Base-by-base conservation (phyloP, 2,888 invertebrate species). In the Amaurobius ferox region DNA sequence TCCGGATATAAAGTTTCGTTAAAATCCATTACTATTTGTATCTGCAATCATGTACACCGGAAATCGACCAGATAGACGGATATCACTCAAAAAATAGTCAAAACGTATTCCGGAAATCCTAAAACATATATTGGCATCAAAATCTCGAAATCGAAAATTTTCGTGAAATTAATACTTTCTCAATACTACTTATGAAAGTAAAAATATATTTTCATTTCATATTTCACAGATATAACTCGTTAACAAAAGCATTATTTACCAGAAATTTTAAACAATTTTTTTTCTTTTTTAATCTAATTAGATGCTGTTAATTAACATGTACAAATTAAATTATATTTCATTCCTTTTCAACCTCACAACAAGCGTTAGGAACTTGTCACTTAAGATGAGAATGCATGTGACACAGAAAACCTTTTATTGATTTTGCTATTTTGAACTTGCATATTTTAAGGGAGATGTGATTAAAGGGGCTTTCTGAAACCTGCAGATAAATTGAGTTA, bases 321-420 rank as follows among this genome's bases (percentile, higher is more conserved):
- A 72, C 77, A 85, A 85, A 85, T 85, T 85, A 85, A 85, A 85
- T 85, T 77, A 85, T 85, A 72, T 70, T 66, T 66, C 71, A 77
- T 71, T 77, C 77, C 67, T 48, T 78, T 55, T 5, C 55, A 23
- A 11, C 55, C 55, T 3, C 23, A 19, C 23, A 55, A 55, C 55
- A 55, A 55, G 55, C 23, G 55, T 23, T 55, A 55, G 55, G 44
- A 72, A 70, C 66, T 73, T 74, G 81, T 81, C 80, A 81, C 68
- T 74, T 74, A 30, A 23, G 44, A 67, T 28, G 26, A 30, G 67
- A 66, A 73, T 55, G 73, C 67, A 80, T 62, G 74, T 81, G 80
- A 81, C 80, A 81, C 74, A 68, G 74, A 81, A 81, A 68, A 81
- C 74, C 68, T 35, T 61, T 81, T 74, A 55, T 81, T 74, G 74